Base-by-base conservation (phyloP, 2,888 invertebrate species). In the Metallyticus violacea region DNA sequence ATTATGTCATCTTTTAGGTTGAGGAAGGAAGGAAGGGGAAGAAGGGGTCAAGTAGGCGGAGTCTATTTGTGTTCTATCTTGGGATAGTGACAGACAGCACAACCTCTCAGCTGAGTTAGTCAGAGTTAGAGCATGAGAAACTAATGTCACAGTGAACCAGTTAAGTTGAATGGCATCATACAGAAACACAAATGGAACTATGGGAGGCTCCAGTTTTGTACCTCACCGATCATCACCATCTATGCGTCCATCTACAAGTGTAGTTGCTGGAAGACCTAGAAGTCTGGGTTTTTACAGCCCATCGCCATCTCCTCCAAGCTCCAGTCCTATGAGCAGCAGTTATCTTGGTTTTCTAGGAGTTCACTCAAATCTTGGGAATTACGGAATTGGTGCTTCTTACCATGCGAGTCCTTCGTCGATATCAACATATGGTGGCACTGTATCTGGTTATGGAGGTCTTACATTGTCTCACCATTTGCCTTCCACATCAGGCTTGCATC, bases 391-490 rank as follows among this genome's bases (percentile, higher is more conserved):
- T 26, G 6, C 79, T n/a, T 62, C 83, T 6, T 85, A 85, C 2
- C 78, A 88, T 79, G 76, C 62, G 9, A 86, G 85, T 77, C 86
- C 87, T 27, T 77, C 87, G 27, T n/a, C 90, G 90, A 81, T 89
- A 25, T 92, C 92, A 2, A 92, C 94, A 86, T 95, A 95, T 88
- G 94, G 94, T 3, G 94, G 94, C 62, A 94, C 94, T 0, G 91
- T 94, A 88, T 94, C 94, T 4, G 95, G 95, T 6, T 96, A 96
- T 90, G 95, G 95, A 9, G 95, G 95, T 82, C 92, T 95, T 29
- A 95, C 95, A 87, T 62, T 62, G 40, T 22, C 40, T 62, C 92
- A 95, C 88, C 95, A 95, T 86, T n/a, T n/a, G n/a, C n/a, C n/a
- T n/a, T n/a, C n/a, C n/a, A n/a, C n/a, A n/a, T 62, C 40, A 62